Conservation (phyloP, 2,113 vertebrate genomes). For the Otus sunia region DNA sequence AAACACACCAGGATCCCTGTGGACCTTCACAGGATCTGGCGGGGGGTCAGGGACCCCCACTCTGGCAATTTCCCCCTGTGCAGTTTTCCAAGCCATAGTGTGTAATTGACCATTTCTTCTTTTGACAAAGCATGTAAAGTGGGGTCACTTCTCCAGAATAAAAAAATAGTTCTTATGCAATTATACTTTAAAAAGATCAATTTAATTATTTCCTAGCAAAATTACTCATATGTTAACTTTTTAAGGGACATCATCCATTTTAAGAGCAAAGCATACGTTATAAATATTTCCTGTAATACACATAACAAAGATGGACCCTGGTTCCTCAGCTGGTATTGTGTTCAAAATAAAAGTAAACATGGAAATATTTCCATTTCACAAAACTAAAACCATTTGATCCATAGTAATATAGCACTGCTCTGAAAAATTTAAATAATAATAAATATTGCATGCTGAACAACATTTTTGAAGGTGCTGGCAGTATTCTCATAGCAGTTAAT, state of each 20-base stretch:
- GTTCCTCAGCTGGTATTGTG: neutral
- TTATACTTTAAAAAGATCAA: accelerated
- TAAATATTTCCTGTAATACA: neutral
- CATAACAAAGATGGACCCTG: neutral
- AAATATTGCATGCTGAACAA: slow-evolving; percentile 31
- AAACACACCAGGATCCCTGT: accelerated
- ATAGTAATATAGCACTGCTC: slow-evolving; percentile 33
- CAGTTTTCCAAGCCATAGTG: accelerated
- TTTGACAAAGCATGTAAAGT: neutral
- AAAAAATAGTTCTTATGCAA: neutral
- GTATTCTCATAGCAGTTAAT: slow-evolving; percentile 66
- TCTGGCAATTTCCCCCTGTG: accelerated
- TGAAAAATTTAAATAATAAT: slow-evolving; percentile 63
- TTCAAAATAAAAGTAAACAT: slow-evolving; percentile 71
- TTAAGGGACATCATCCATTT: neutral
- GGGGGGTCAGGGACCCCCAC: neutral
- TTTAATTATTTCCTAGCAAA: neutral
- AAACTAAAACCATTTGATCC: slow-evolving; percentile 75
- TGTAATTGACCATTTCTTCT: neutral
- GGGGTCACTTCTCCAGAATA: neutral
- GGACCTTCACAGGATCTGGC: accelerated
- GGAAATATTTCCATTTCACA: slow-evolving; percentile 78
- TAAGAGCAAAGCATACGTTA: neutral
- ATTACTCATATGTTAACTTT: neutral
- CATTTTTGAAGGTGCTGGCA: slow-evolving; percentile 47